Base-by-base conservation (phyloP, 92 coral and sea anemone species). In the Umimayanthus kanabou region DNA sequence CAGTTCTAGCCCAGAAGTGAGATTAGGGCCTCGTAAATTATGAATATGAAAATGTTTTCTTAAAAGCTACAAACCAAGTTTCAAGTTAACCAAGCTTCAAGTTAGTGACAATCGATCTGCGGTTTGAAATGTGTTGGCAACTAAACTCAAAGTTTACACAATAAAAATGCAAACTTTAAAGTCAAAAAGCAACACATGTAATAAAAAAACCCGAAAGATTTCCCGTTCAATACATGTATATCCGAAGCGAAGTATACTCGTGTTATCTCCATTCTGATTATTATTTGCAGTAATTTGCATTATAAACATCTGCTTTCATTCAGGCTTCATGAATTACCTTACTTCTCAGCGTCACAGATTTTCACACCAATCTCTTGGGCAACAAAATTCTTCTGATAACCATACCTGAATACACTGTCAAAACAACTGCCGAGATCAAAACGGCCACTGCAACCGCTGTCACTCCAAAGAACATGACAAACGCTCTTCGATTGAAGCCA, bases 351-450 rank as follows among this genome's bases (percentile, higher is more conserved):
- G 43, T 76, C 20, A 42, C 43, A 9, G 23, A 11, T 39, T 80
- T 80, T 78, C 40, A n/a, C 61, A 22, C 37, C 40, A 47, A 49
- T 43, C 66, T 78, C 40, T 49, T 49, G 11, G n/a, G 0, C 6
- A 39, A 33, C 50, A 39, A 43, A 37, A 39, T 9, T 18, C 45
- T n/a, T 16, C 30, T 28, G 14, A 20, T 37, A 40, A 23, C 26
- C 90, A 8, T 86, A 92, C 96, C 96, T 82, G 94, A 90, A 74
- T 92, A 90, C 18, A 86, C 77, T 39, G 92, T 85, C 26, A 90
- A 78, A 30, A 94, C 83, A 33, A 94, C 96, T 29, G 96, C 85
- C 5, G 87, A 85, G 5, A 90, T 37, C 18, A 94, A 81, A 15
- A 92, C 55, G 22, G 94, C 89, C 25, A 82, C 70, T 82, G 93